phyloP scores from a whole-genome alignment of 1,140 invertebrate species.

The Nomia melanderi region DNA sequence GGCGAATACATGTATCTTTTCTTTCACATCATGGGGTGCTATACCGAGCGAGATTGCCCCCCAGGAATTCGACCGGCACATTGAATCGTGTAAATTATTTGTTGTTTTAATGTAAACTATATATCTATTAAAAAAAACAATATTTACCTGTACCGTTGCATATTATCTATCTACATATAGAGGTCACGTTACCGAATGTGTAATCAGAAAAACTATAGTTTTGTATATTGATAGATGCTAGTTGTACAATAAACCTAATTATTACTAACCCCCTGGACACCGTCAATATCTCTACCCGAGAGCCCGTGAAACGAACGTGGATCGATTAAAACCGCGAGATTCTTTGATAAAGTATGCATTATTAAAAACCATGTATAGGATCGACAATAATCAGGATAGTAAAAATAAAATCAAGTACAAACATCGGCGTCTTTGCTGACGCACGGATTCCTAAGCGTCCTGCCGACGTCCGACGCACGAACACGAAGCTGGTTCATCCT shows the following conservation, averaged over 20 bases:
- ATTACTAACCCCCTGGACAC: constrained; percentile 65
- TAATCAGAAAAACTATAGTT: constrained; percentile 80
- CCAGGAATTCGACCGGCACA: constrained; percentile 25
- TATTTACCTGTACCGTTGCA: constrained; percentile 68
- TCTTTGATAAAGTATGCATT: constrained; percentile 55
- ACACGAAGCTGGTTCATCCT: constrained; percentile 40
- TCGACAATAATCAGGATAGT: constrained; percentile 40
- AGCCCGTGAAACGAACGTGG: neutral
- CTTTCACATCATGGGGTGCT: constrained; percentile 65
- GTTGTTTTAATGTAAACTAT: constrained; percentile 73
- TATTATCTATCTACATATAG: constrained; percentile 57
- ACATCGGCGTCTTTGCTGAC: neutral
- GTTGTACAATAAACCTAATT: constrained; percentile 76
- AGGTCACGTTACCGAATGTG: constrained; percentile 71
- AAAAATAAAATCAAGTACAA: constrained; percentile 41
- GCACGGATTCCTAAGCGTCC: neutral
- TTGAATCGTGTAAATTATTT: constrained; percentile 74
- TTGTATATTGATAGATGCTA: constrained; percentile 79
- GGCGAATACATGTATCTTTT: constrained; percentile 57
- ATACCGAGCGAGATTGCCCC: constrained; percentile 60
- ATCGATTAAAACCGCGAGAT: constrained; percentile 34
- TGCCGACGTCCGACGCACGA: constrained; percentile 21
- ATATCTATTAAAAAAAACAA: constrained; percentile 55
- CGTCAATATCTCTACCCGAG: too few relatives aligned
- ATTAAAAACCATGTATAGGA: constrained; percentile 53